Percentiles rank a stretch among this genome's conserved stretches.
phyloP scores from a whole-genome alignment of 2,888 invertebrate species.

The Deilephila porcellus region DNA sequence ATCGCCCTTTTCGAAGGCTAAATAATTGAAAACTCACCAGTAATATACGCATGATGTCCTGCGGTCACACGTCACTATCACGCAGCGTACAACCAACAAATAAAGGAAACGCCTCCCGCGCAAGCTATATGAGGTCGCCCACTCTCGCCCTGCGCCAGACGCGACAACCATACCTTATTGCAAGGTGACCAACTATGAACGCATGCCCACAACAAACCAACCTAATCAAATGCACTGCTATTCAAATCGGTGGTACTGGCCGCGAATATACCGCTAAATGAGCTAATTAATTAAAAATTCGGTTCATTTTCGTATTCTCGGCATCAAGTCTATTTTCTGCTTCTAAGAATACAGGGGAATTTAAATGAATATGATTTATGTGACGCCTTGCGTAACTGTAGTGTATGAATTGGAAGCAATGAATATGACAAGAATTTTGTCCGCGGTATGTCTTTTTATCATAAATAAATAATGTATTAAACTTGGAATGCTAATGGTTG shows the following conservation, averaged over 20 bases:
- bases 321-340: constrained; percentile 39
- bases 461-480: constrained; percentile 12
- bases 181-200: constrained; percentile 78
- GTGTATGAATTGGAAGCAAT: constrained; percentile 24
- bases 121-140: constrained; percentile 83
- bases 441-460: constrained; percentile 1
- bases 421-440: constrained; percentile 23
- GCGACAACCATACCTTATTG: constrained; percentile 80
- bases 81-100: constrained; percentile 79
- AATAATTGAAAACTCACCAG: constrained; percentile 69
- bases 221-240: constrained; percentile 61
- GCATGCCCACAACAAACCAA: constrained; percentile 51
- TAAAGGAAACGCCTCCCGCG: constrained; percentile 80
- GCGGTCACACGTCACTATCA: constrained; percentile 75
- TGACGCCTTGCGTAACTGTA: constrained; percentile 29
- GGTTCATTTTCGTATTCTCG: constrained; percentile 57
- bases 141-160: constrained; percentile 79
- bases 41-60: constrained; percentile 78
- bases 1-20: constrained; percentile 33
- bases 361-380: constrained; percentile 37
- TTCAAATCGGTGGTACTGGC: constrained; percentile 67
- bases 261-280: constrained; percentile 75
- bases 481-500: constrained; percentile 8
- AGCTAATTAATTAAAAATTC: constrained; percentile 69
- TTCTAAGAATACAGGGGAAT: constrained; percentile 30